Percentiles rank a stretch among this genome's conserved stretches.
phyloP scores from a whole-genome alignment of 2,888 invertebrate species.

The Cheilosia grossa region DNA sequence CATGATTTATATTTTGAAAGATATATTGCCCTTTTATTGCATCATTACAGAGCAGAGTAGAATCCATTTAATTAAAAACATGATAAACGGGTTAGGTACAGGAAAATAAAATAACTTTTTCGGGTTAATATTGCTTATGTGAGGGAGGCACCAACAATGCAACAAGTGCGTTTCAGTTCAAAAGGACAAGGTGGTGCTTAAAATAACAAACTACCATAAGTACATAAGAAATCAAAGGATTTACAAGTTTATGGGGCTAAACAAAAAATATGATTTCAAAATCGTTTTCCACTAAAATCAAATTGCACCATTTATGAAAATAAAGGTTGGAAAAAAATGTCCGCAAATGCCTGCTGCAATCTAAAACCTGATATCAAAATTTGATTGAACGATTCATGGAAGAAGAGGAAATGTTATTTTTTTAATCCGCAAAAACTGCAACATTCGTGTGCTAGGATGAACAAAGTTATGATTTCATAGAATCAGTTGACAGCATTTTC shows the following conservation, averaged over 20 bases:
- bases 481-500: background rate
- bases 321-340: background rate
- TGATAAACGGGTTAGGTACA: slow-evolving; percentile 32
- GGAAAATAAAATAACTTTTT: background rate
- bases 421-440: background rate
- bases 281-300: no score
- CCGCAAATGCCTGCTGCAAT: background rate
- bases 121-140: background rate
- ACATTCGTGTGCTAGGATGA: background rate
- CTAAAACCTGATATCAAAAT: background rate
- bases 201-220: no score
- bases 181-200: no score
- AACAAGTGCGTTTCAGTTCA: no score
- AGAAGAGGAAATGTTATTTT: background rate
- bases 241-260: no score
- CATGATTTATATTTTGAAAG: slow-evolving; percentile 38
- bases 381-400: background rate
- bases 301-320: no score
- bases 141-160: background rate
- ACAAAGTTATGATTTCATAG: background rate
- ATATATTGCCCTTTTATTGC: slow-evolving; percentile 32
- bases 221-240: no score
- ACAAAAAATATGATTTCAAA: no score
- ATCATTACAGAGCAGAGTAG: slow-evolving; percentile 24
- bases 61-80: slow-evolving; percentile 62